Percentiles rank a stretch among this genome's conserved stretches.
These are phyloP conservation scores for Bradypus variegatus DNA, from an alignment of 2,797 vertebrate genomes.

Conservation along the genomic window DNA sequence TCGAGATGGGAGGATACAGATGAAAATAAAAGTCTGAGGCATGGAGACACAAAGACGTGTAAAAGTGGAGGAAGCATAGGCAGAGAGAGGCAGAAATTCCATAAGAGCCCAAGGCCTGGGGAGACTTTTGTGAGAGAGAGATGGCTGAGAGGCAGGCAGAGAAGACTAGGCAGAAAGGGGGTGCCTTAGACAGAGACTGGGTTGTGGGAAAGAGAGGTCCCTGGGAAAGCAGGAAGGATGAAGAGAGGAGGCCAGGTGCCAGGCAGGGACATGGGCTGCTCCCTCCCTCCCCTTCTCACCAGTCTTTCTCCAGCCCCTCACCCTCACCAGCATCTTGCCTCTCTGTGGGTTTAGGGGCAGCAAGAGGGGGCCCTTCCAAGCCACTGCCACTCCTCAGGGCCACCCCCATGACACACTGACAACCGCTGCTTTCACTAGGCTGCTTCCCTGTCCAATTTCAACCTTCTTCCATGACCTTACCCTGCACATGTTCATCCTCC, in stretches of 20 bases:
- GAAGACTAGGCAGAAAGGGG: background rate
- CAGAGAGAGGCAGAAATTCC: background rate
- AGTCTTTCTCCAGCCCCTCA: no score
- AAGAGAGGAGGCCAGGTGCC: background rate
- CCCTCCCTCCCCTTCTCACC: background rate
- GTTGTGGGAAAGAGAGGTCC: background rate
- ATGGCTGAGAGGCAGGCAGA: background rate
- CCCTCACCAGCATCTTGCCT: background rate
- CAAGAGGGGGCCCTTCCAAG: background rate
- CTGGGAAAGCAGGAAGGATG: no score
- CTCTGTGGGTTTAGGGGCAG: background rate
- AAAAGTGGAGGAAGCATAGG: background rate
- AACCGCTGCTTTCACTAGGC: background rate
- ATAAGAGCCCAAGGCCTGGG: no score
- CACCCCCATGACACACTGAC: background rate
- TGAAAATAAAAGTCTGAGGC: background rate
- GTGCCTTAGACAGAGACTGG: background rate
- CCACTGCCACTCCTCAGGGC: background rate
- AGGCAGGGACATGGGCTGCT: rapidly evolving
- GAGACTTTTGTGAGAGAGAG: background rate
- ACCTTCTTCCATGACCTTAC: background rate
- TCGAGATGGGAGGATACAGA: background rate
- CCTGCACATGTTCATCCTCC: background rate
- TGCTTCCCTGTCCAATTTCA: background rate
- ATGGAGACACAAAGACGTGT: background rate